A percentile compares a stretch with the other conserved stretches of the same genome.
Evolutionary conservation across 2,888 invertebrate genomes (phyloP).

Genomic region (Tinea pellionella): DNA sequence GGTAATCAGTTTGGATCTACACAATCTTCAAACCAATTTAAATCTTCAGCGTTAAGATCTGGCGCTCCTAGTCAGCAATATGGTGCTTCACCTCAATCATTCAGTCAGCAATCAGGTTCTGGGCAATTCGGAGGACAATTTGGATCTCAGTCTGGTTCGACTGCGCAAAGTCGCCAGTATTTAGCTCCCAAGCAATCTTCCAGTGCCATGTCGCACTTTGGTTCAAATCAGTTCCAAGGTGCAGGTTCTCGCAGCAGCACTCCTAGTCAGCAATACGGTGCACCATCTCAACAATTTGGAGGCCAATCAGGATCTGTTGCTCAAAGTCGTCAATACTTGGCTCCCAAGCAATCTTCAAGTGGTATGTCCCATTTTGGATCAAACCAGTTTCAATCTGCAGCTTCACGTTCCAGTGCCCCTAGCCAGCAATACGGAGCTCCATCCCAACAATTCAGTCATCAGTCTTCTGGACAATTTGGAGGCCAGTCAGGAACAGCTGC

Average conservation of each 20-base stretch:
- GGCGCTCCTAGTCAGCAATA: background rate
- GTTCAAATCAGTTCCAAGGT: background rate
- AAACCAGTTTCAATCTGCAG: background rate
- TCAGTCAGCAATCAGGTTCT: background rate
- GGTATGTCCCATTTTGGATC: background rate
- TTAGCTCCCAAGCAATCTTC: background rate
- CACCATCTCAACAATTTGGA: background rate
- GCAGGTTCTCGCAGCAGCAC: background rate
- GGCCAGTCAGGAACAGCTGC: background rate
- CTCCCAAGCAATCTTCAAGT: background rate
- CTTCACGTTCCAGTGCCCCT: background rate
- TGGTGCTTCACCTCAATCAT: background rate
- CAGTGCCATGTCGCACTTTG: background rate
- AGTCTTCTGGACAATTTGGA: background rate
- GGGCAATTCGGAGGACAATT: background rate
- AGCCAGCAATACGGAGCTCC: slow-evolving; percentile 5
- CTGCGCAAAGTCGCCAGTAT: background rate
- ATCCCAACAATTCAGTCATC: background rate
- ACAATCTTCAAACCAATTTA: background rate
- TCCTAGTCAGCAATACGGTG: background rate
- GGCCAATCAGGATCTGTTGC: background rate
- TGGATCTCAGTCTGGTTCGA: background rate
- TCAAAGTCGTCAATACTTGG: background rate
- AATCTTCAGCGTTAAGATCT: background rate
- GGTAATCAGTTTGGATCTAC: background rate